phyloP scores from a whole-genome alignment of 1,140 invertebrate genomes.

The Cydia splendana region DNA sequence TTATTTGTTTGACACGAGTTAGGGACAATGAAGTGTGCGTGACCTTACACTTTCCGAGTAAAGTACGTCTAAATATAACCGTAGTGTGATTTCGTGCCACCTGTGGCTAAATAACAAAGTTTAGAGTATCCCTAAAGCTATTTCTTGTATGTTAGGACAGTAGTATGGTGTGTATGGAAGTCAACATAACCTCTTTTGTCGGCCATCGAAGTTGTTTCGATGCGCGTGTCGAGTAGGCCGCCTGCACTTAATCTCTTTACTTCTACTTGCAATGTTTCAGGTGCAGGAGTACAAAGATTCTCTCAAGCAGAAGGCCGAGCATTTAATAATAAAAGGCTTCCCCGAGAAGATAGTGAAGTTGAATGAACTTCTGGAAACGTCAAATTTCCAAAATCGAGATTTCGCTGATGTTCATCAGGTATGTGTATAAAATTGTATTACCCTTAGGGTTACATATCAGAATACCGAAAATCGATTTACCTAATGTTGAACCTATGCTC shows the following conservation, averaged over 20 bases:
- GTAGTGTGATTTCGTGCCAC: background rate
- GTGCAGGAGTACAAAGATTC: slow-evolving; percentile 92
- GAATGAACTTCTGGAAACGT: slow-evolving; percentile 90
- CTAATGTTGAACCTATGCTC: too few relatives aligned
- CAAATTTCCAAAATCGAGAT: slow-evolving; percentile 88
- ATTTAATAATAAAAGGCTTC: slow-evolving; percentile 91
- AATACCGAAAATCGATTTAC: too few relatives aligned
- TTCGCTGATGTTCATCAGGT: slow-evolving; percentile 87
- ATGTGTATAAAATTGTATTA: slow-evolving; percentile 24
- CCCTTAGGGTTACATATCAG: too few relatives aligned
- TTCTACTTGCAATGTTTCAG: slow-evolving; percentile 75
- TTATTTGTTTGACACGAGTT: slow-evolving; percentile 55
- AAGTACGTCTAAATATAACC: slow-evolving; percentile 29
- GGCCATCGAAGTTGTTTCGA: slow-evolving; percentile 46
- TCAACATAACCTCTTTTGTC: slow-evolving; percentile 65
- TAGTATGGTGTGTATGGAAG: slow-evolving; percentile 32
- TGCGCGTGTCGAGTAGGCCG: background rate
- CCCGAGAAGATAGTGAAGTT: slow-evolving; percentile 94
- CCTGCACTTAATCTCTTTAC: slow-evolving; percentile 33
- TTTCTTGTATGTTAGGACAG: background rate
- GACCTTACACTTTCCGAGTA: slow-evolving; percentile 47
- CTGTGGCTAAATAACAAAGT: background rate
- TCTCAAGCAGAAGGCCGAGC: slow-evolving; percentile 90
- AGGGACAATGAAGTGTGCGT: slow-evolving; percentile 52
- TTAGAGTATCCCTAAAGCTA: background rate